phyloP scores from a whole-genome alignment of 2,888 invertebrate genomes.

The Apodemia duryi region DNA sequence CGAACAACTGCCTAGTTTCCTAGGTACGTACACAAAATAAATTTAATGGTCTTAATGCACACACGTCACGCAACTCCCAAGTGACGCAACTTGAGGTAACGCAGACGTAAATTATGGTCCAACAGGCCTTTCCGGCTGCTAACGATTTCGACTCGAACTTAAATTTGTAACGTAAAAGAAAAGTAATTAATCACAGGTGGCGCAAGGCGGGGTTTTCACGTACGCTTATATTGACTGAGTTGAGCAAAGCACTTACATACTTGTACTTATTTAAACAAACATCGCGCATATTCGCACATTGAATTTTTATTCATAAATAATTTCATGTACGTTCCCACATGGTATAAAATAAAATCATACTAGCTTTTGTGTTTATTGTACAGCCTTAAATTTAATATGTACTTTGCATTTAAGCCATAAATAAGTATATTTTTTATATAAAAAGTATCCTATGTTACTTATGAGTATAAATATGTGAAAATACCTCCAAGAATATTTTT shows the following conservation, averaged over 20 bases:
- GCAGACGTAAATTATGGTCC: conserved; percentile 70
- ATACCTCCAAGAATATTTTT: too few species aligned
- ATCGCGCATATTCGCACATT: conserved; percentile 1
- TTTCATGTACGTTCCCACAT: too few species aligned
- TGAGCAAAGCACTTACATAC: conserved; percentile 6
- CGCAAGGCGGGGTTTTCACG: conserved; percentile 32
- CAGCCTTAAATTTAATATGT: too few species aligned
- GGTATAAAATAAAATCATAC: too few species aligned
- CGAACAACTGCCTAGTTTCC: conserved; percentile 70
- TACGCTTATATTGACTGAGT: conserved; percentile 13
- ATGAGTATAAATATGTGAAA: too few species aligned
- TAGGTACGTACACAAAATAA: conserved; percentile 63
- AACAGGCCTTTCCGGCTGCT: conserved; percentile 72
- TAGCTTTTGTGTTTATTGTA: too few species aligned
- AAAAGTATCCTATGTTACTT: too few species aligned
- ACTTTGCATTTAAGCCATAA: too few species aligned
- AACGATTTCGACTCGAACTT: conserved; percentile 67
- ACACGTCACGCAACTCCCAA: conserved; percentile 66
- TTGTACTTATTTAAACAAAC: conserved; percentile 5
- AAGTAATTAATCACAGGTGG: conserved; percentile 72
- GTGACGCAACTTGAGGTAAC: conserved; percentile 61
- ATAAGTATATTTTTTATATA: too few species aligned
- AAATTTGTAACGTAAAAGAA: conserved; percentile 71
- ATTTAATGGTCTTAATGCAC: conserved; percentile 66
- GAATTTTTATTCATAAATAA: too few species aligned